A percentile compares a stretch with the other conserved stretches of the same genome.
phyloP scores from a whole-genome alignment of 2,113 vertebrate species.

The Peromyscus californicus region DNA sequence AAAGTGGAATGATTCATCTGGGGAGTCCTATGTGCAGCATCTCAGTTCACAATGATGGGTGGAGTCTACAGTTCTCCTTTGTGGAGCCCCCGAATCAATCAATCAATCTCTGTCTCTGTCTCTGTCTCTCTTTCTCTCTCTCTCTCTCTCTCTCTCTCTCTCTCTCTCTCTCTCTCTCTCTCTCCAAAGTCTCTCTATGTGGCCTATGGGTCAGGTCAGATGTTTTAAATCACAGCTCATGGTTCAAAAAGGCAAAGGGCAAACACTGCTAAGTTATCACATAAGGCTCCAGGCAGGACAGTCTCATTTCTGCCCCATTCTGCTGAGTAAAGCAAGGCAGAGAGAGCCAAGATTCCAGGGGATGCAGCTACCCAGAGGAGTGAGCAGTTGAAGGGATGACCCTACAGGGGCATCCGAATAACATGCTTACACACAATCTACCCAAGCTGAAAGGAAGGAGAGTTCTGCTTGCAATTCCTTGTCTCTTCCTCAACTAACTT shows the following conservation, averaged over 20 bases:
- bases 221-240: background rate
- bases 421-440: background rate
- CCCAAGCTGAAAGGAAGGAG: background rate
- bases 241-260: background rate
- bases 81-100: background rate
- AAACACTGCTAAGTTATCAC: background rate
- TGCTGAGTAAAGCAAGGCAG: conserved; percentile 5
- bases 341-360: background rate
- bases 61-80: background rate
- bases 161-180: background rate
- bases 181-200: background rate
- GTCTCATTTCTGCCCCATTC: background rate
- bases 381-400: background rate
- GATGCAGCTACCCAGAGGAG: background rate
- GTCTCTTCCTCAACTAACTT: conserved; percentile 9
- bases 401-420: background rate
- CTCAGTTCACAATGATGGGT: background rate
- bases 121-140: background rate
- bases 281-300: background rate
- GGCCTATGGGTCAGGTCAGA: background rate
- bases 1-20: background rate
- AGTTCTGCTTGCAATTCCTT: background rate
- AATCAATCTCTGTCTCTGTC: background rate
- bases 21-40: background rate
- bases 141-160: background rate